Conservation (phyloP, 30 jellyfish, hydroid and myxozoan species). For the Hydractinia echinata region DNA sequence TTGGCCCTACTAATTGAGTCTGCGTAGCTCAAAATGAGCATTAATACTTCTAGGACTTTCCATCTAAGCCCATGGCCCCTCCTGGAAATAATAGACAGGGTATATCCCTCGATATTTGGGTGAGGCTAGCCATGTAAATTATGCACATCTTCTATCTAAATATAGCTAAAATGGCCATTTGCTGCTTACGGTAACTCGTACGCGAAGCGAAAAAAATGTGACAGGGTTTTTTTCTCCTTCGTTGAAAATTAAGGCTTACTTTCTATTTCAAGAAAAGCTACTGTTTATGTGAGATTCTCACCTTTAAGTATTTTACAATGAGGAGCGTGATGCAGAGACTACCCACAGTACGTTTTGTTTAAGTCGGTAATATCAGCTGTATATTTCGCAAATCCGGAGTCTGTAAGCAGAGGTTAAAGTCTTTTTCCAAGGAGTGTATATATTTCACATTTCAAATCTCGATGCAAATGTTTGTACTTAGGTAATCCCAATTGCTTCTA, state of each 20-base stretch:
- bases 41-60: too few relatives aligned
- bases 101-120: too few relatives aligned
- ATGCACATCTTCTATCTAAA: too few relatives aligned
- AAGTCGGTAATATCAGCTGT: slow-evolving; percentile 20
- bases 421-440: slow-evolving; percentile 43
- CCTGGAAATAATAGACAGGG: too few relatives aligned
- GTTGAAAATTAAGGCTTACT: background rate
- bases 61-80: too few relatives aligned
- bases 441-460: slow-evolving; percentile 88
- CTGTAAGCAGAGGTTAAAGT: slow-evolving; percentile 57
- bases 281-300: background rate
- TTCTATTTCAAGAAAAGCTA: background rate
- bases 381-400: slow-evolving; percentile 82
- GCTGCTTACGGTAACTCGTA: too few relatives aligned
- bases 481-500: slow-evolving; percentile 61
- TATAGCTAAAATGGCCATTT: too few relatives aligned
- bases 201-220: background rate
- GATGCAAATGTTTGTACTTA: slow-evolving; percentile 60
- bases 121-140: too few relatives aligned
- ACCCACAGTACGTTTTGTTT: slow-evolving; percentile 67
- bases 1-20: too few relatives aligned
- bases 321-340: slow-evolving; percentile 94
- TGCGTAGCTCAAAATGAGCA: too few relatives aligned
- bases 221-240: background rate
- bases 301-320: slow-evolving; percentile 78